Conservation (phyloP, 2,113 vertebrate species). For the Solea solea region DNA sequence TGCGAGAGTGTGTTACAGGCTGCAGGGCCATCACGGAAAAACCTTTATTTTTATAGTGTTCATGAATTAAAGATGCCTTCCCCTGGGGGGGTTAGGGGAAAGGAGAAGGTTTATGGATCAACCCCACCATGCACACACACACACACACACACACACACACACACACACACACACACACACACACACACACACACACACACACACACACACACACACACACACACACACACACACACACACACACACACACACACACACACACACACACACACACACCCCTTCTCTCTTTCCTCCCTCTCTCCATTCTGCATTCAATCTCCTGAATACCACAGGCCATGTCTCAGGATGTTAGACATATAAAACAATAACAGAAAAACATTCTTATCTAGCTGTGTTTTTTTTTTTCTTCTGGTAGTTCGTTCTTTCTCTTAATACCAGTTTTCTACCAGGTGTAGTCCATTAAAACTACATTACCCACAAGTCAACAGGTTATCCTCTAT, state of each 20-base stretch:
- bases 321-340: slow-evolving; percentile 73
- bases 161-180: too few relatives aligned
- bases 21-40: slow-evolving; percentile 72
- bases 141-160: too few relatives aligned
- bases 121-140: too few relatives aligned
- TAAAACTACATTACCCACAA: slow-evolving; percentile 71
- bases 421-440: slow-evolving; percentile 31
- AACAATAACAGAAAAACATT: slow-evolving; percentile 75
- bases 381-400: slow-evolving; percentile 55
- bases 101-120: slow-evolving; percentile 67
- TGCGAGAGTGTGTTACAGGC: slow-evolving; percentile 72
- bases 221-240: too few relatives aligned
- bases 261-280: too few relatives aligned
- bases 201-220: too few relatives aligned
- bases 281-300: slow-evolving; percentile 50
- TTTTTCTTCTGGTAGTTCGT: slow-evolving; percentile 1
- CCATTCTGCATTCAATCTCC: slow-evolving; percentile 69
- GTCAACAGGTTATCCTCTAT: slow-evolving; percentile 67
- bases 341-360: slow-evolving; percentile 73
- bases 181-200: too few relatives aligned
- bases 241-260: too few relatives aligned
- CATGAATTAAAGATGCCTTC: slow-evolving; percentile 82
- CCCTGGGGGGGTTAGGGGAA: slow-evolving; percentile 68
- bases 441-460: slow-evolving; percentile 55
- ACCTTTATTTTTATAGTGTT: slow-evolving; percentile 80